Conservation (phyloP, 2,888 invertebrate species). For the Oxyscelio sp. region DNA sequence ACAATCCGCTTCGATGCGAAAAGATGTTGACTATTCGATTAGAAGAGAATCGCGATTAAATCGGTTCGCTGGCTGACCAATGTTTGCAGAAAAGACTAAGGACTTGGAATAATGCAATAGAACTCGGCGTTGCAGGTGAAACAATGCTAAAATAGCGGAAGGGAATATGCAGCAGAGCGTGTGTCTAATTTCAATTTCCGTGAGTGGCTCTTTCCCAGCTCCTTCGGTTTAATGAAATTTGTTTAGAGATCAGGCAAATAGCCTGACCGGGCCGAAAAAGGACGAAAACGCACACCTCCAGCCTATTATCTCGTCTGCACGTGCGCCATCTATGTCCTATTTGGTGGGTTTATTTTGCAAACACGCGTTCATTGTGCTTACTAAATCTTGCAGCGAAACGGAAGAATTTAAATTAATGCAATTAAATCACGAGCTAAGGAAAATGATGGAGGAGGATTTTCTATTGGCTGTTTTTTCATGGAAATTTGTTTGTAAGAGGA, state of each 20-base stretch:
- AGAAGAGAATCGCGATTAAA: conserved; percentile 39
- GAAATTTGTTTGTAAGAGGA: neutral
- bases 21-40: conserved; percentile 43
- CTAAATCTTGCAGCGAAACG: conserved; percentile 46
- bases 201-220: conserved; percentile 71
- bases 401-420: conserved; percentile 52
- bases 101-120: conserved; percentile 66
- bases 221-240: conserved; percentile 74
- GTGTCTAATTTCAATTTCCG: conserved; percentile 74
- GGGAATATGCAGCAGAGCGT: conserved; percentile 54
- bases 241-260: conserved; percentile 74
- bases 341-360: conserved; percentile 67
- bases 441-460: neutral
- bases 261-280: conserved; percentile 60
- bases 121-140: conserved; percentile 52
- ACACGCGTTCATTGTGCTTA: conserved; percentile 34
- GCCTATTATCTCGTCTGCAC: conserved; percentile 61
- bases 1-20: neutral
- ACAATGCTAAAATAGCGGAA: conserved; percentile 67
- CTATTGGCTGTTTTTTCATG: neutral
- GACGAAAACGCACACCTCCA: conserved; percentile 26
- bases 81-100: conserved; percentile 47
- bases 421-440: conserved; percentile 31
- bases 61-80: conserved; percentile 36
- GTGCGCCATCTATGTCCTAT: conserved; percentile 48